These are phyloP conservation scores for Scolopax mira DNA, from an alignment of 2,113 vertebrate genomes.

Conservation along the genomic window DNA sequence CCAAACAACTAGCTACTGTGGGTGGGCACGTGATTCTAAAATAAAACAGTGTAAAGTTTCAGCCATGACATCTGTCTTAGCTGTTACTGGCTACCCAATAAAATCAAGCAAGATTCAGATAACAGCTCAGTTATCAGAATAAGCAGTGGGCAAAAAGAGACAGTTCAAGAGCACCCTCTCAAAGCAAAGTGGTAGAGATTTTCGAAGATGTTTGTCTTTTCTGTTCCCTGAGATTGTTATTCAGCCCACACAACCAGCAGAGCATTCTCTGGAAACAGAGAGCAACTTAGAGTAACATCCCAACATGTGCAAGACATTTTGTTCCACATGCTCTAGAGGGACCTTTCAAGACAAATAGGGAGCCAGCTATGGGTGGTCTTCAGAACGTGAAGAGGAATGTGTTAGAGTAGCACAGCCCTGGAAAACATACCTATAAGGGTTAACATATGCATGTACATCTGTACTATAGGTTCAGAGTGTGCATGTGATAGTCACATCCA, in stretches of 20 bases:
- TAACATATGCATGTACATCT: slow-evolving; percentile 22
- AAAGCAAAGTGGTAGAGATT: not conserved
- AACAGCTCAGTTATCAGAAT: not conserved
- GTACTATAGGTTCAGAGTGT: not conserved
- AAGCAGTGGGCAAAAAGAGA: not conserved
- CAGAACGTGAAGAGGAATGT: slow-evolving; percentile 44
- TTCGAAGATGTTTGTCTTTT: slow-evolving; percentile 15
- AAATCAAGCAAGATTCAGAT: slow-evolving; percentile 2
- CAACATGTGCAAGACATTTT: slow-evolving; percentile 66
- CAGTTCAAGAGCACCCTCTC: not conserved
- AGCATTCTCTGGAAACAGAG: not conserved
- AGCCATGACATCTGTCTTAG: not conserved
- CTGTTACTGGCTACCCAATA: not conserved
- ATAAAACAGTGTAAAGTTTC: slow-evolving; percentile 7
- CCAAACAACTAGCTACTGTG: not conserved
- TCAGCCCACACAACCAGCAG: slow-evolving; percentile 8
- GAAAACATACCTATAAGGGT: slow-evolving; percentile 24
- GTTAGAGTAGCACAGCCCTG: slow-evolving; percentile 31
- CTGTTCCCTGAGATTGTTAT: not conserved
- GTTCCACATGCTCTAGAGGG: slow-evolving; percentile 32
- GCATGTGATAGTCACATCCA: not conserved
- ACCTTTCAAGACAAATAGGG: slow-evolving; percentile 44
- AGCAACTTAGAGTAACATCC: slow-evolving; percentile 20
- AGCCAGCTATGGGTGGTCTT: slow-evolving; percentile 65
- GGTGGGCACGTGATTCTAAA: not conserved